Evolutionary conservation across 2,113 vertebrate genomes (phyloP).

Genomic region (Gobio gobio): DNA sequence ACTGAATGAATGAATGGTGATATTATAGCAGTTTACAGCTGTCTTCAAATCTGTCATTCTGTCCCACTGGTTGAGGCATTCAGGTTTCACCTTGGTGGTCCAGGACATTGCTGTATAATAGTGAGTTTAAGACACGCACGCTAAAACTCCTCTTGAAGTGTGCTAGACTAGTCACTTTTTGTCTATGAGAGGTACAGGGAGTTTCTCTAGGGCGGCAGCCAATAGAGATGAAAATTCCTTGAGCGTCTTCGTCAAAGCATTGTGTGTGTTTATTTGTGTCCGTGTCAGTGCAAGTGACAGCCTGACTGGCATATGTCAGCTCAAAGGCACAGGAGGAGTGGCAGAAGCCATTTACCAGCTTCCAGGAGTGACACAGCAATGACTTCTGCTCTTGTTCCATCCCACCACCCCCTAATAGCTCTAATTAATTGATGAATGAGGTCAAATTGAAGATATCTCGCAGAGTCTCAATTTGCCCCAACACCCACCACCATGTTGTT

Average conservation of each 20-base stretch:
- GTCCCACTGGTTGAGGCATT: neutral
- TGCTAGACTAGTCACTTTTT: neutral
- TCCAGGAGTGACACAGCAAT: slow-evolving; percentile 62
- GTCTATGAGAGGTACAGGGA: slow-evolving; percentile 5
- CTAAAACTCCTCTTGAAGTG: neutral
- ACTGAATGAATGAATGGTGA: neutral
- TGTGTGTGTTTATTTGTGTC: slow-evolving; percentile 52
- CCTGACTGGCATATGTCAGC: slow-evolving; percentile 71
- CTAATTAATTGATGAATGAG: slow-evolving; percentile 83
- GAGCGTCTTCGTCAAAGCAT: slow-evolving; percentile 36
- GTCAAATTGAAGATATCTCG: slow-evolving; percentile 80
- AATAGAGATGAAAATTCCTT: slow-evolving; percentile 16
- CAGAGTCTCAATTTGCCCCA: slow-evolving; percentile 75
- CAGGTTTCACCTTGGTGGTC: slow-evolving; percentile 45
- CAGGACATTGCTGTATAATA: slow-evolving; percentile 13
- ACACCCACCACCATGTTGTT: slow-evolving; percentile 72
- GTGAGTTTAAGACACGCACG: neutral
- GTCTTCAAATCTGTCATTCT: neutral
- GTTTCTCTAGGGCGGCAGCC: neutral
- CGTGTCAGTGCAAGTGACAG: slow-evolving; percentile 62
- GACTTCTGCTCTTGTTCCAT: slow-evolving; percentile 77
- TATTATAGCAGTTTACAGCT: neutral
- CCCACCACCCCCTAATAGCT: slow-evolving; percentile 74
- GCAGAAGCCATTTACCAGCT: slow-evolving; percentile 54
- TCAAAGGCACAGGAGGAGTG: slow-evolving; percentile 43